Percentiles rank a stretch among this genome's conserved stretches.
Evolutionary conservation across 2,113 vertebrate species (phyloP).

Genomic region (Hippocampus zosterae): DNA sequence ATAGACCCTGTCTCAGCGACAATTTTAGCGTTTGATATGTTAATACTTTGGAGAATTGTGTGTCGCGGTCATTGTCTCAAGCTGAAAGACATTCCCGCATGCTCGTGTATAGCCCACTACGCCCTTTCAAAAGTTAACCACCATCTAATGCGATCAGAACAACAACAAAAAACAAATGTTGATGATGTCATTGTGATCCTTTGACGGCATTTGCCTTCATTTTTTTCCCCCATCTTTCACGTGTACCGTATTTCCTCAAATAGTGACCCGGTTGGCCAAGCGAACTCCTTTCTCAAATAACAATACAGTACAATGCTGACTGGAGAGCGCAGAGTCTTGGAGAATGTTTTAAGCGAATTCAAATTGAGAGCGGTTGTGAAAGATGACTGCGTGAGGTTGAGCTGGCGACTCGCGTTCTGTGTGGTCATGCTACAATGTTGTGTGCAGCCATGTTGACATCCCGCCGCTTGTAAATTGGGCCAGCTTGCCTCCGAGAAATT

Average conservation of each 20-base stretch:
- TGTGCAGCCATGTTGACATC: not conserved
- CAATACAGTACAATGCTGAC: too few species aligned
- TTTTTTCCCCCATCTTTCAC: slow-evolving; percentile 10
- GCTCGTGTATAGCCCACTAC: slow-evolving; percentile 18
- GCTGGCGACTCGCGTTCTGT: not conserved
- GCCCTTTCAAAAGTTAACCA: not conserved
- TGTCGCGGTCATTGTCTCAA: slow-evolving; percentile 18
- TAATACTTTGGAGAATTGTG: slow-evolving; percentile 3
- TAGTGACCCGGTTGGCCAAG: not conserved
- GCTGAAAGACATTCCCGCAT: slow-evolving; percentile 61
- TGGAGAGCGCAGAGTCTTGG: too few species aligned
- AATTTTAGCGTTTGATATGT: slow-evolving; percentile 18
- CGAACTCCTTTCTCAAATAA: too few species aligned
- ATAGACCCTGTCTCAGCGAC: slow-evolving; percentile 18
- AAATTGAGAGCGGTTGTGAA: too few species aligned
- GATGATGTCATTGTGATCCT: slow-evolving; percentile 18
- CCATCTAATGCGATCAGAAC: not conserved
- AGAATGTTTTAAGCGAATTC: too few species aligned
- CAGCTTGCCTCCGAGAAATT: not conserved
- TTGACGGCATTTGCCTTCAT: slow-evolving; percentile 26
- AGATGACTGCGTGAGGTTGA: not conserved
- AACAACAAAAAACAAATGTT: slow-evolving; percentile 2
- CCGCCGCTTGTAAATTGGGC: not conserved
- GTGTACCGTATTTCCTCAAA: slow-evolving; percentile 2
- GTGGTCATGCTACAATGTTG: not conserved